Evolutionary conservation across 2,888 invertebrate genomes (phyloP).

Genomic region (Odiellus spinosus): DNA sequence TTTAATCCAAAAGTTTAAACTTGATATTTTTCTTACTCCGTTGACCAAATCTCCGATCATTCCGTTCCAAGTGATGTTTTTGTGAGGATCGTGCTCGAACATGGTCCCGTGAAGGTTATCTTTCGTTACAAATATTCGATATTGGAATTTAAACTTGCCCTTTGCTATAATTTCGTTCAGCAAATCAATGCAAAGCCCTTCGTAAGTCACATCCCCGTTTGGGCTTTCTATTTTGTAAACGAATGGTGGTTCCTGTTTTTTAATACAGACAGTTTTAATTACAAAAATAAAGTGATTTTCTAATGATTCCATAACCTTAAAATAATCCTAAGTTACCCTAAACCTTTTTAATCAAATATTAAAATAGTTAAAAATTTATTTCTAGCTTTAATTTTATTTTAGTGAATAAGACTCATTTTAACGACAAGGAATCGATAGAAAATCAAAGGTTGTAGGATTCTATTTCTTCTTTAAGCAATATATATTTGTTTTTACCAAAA

Average conservation of each 20-base stretch:
- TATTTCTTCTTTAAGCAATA: too few relatives aligned
- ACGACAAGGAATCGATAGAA: too few relatives aligned
- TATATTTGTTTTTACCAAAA: too few relatives aligned
- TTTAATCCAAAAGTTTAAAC: too few relatives aligned
- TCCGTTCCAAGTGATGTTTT: slow-evolving; percentile 43
- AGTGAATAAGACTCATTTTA: too few relatives aligned
- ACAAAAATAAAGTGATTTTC: too few relatives aligned
- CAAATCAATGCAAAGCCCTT: slow-evolving; percentile 87
- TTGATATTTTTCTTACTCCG: slow-evolving; percentile 34
- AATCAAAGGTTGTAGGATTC: too few relatives aligned
- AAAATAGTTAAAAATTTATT: too few relatives aligned
- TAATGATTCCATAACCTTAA: too few relatives aligned
- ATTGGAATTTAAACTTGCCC: slow-evolving; percentile 69
- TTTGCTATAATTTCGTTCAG: slow-evolving; percentile 58
- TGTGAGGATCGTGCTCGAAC: slow-evolving; percentile 49
- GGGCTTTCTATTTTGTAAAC: slow-evolving; percentile 27
- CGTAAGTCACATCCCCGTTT: slow-evolving; percentile 29
- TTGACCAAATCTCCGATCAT: slow-evolving; percentile 64
- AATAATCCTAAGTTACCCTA: too few relatives aligned
- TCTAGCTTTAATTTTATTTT: too few relatives aligned
- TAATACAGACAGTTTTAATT: background rate
- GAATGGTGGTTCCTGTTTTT: slow-evolving; percentile 37
- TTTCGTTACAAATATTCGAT: slow-evolving; percentile 61
- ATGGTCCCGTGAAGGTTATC: slow-evolving; percentile 76
- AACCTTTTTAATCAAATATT: too few relatives aligned